These are phyloP conservation scores for Cryptotermes secundus DNA, from an alignment of 1,140 invertebrate species.

Conservation along the genomic window DNA sequence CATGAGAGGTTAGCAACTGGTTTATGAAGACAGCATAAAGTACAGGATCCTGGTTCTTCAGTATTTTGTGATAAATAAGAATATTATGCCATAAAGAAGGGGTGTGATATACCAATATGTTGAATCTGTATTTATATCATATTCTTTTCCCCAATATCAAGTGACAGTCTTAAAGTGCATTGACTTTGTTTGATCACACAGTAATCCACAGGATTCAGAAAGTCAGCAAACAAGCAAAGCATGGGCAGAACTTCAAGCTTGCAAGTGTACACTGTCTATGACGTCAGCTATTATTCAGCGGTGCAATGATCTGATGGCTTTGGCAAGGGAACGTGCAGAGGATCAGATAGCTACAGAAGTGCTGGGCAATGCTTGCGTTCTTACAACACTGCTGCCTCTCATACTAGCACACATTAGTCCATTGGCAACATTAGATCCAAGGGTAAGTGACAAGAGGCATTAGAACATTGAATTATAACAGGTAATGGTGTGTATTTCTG, in stretches of 20 bases:
- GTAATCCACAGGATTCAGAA: constrained; percentile 65
- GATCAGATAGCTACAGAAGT: constrained; percentile 55
- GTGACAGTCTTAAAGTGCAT: too few species aligned
- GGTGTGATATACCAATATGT: too few species aligned
- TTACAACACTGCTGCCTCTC: constrained; percentile 75
- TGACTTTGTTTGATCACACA: constrained; percentile 41
- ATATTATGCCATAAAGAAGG: too few species aligned
- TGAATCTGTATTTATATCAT: too few species aligned
- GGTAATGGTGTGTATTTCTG: too few species aligned
- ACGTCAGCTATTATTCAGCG: constrained; percentile 70
- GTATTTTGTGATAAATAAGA: too few species aligned
- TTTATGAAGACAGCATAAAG: too few species aligned
- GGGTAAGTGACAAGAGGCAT: constrained; percentile 54
- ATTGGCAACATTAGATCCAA: constrained; percentile 76
- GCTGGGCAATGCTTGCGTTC: constrained; percentile 59
- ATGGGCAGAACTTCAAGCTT: constrained; percentile 68
- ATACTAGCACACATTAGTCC: constrained; percentile 79
- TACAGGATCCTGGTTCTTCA: too few species aligned
- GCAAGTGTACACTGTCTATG: constrained; percentile 70
- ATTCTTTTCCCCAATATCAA: too few species aligned
- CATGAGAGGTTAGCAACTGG: too few species aligned
- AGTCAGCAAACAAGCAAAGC: constrained; percentile 63
- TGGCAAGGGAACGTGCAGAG: constrained; percentile 66
- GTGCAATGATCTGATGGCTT: constrained; percentile 67
- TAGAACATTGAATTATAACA: too few species aligned